Evolutionary conservation across 2,888 invertebrate species (phyloP), one percentile per base, ranked within the genome.

Genomic region (Alsophila aescularia): DNA sequence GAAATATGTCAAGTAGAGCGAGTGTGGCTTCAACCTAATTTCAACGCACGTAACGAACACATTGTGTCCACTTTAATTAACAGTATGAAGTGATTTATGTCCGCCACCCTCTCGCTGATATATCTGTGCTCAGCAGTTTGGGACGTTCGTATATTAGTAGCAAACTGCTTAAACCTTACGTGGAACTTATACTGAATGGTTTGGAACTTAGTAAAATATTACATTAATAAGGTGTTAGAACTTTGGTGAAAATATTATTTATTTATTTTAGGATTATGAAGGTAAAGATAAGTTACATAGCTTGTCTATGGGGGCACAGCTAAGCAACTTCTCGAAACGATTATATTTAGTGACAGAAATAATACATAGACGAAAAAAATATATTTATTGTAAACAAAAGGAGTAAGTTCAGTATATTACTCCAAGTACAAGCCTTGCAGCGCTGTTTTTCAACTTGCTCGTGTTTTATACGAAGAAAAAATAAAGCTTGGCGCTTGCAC

Each of bases 11-110:
- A 41, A 41, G 27, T 31, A 41, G 4, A 41, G 29, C 29, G n/a
- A 29, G 13, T 42, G 12, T 32, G 18, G 41, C 13, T 27, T 37
- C 43, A 34, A 31, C 27, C 48, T 54, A 54, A 48, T 32, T 48
- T 43, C 9, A 52, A 36, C 47, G 24, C 41, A 29, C 18, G 21
- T 24, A 37, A 39, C 52, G 45, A 42, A 42, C 47, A 48, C 53
- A 53, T 40, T 52, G 52, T 42, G 54, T 49, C 54, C 54, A 54
- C 34, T 54, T 54, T 54, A 54, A 54, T 54, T 54, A 53, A 54
- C 49, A 49, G 49, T 34, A 43, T 34, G 27, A 32, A 15, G 54
- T 54, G 49, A 54, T 49, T 44, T 44, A 54, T 21, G 43, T 29
- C 39, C 27, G 43, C 18, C 49, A 44, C 43, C 44, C 42, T 42